phyloP scores from a whole-genome alignment of 2,888 invertebrate species.

The Palloptera scutellata region DNA sequence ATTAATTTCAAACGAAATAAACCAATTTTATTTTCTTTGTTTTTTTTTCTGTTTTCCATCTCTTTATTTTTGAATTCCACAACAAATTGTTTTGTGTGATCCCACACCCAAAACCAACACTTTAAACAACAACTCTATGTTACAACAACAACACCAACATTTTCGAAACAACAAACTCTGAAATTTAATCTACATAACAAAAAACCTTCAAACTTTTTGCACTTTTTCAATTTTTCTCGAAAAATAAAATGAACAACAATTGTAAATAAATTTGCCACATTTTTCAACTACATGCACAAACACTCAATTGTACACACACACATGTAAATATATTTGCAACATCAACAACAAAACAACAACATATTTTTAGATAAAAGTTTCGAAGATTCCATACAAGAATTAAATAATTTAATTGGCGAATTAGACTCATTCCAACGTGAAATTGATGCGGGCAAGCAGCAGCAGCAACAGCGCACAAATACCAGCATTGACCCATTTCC shows the following conservation, averaged over 20 bases:
- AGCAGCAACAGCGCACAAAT: slow-evolving; percentile 37
- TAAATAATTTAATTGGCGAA: slow-evolving; percentile 66
- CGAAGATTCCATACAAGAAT: slow-evolving; percentile 65
- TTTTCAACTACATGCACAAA: background rate
- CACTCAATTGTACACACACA: slow-evolving; percentile 11
- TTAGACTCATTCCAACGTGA: slow-evolving; percentile 65
- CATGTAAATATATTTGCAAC: slow-evolving; percentile 23
- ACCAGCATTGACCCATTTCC: slow-evolving; percentile 33
- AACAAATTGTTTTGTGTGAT: slow-evolving; percentile 28
- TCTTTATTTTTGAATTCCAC: slow-evolving; percentile 34
- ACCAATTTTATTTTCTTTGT: slow-evolving; percentile 30
- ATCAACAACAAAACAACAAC: slow-evolving; percentile 35
- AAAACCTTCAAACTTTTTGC: slow-evolving; percentile 20
- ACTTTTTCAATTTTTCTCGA: slow-evolving; percentile 5
- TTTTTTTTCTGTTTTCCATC: slow-evolving; percentile 36
- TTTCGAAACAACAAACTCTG: slow-evolving; percentile 10
- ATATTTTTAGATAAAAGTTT: slow-evolving; percentile 62
- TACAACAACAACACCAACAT: slow-evolving; percentile 16
- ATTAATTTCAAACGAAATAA: background rate
- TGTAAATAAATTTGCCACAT: slow-evolving; percentile 13
- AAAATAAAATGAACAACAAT: slow-evolving; percentile 21
- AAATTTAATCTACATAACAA: background rate
- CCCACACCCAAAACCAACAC: slow-evolving; percentile 14
- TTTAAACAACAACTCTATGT: slow-evolving; percentile 17
- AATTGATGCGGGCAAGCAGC: slow-evolving; percentile 61